Conservation (phyloP, 2,797 vertebrate species). For the Graptemys geographica region DNA sequence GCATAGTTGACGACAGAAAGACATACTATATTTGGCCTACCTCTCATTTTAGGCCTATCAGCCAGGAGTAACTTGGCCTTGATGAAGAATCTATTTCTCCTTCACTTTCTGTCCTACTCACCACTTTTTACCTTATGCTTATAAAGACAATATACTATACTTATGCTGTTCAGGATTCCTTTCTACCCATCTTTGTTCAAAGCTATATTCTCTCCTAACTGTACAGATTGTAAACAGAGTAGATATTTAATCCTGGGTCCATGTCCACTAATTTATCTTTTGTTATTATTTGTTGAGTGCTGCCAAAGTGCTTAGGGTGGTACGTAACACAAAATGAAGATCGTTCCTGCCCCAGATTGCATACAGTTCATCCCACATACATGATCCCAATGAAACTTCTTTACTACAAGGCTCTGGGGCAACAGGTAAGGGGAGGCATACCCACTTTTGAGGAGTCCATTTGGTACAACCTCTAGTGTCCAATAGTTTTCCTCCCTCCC, state of each 20-base stretch:
- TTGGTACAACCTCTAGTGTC: too few species aligned
- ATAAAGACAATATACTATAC: neutral
- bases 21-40: neutral
- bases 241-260: neutral
- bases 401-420: too few species aligned
- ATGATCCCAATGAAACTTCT: too few species aligned
- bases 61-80: neutral
- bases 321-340: too few species aligned
- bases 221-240: neutral
- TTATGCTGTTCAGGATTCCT: neutral
- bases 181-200: neutral
- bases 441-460: too few species aligned
- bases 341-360: neutral
- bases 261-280: neutral
- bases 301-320: neutral
- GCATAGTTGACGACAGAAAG: neutral
- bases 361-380: neutral
- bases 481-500: too few species aligned
- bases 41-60: neutral
- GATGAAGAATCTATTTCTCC: neutral
- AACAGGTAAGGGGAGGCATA: too few species aligned
- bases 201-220: neutral
- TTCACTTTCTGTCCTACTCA: neutral
- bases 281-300: neutral
- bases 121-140: neutral